A percentile compares a stretch with the other conserved stretches of the same genome.
phyloP scores from a whole-genome alignment of 2,797 vertebrate genomes.

The Pipistrellus pipistrellus region DNA sequence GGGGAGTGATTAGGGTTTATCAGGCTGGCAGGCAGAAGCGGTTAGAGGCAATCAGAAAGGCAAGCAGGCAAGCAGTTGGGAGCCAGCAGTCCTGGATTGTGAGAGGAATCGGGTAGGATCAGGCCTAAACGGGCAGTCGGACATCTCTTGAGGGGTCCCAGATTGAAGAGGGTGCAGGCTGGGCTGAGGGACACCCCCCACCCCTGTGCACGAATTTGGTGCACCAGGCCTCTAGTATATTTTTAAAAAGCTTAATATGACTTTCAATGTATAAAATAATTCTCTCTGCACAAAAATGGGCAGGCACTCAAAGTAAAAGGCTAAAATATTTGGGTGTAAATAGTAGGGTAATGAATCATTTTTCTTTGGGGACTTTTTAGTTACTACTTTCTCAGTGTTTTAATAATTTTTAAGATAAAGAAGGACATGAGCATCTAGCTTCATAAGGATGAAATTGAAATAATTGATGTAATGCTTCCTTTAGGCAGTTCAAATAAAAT shows the following conservation, averaged over 20 bases:
- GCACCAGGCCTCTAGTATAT: no score
- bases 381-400: conserved; percentile 42
- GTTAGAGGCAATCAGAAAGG: no score
- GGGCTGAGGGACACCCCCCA: no score
- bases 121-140: no score
- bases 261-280: not conserved
- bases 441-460: not conserved
- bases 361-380: not conserved
- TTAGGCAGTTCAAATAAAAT: conserved; percentile 54
- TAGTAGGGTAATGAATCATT: not conserved
- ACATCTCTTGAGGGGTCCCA: no score
- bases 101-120: no score
- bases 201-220: no score
- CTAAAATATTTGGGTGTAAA: not conserved
- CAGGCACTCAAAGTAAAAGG: not conserved
- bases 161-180: no score
- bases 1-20: no score
- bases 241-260: not conserved
- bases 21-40: no score
- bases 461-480: conserved; percentile 31
- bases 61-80: no score
- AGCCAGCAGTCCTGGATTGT: no score
- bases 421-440: not conserved
- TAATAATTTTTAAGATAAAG: conserved; percentile 41
- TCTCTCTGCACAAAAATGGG: not conserved